phyloP scores from a whole-genome alignment of 2,113 vertebrate genomes.

The Eonycteris spelaea region DNA sequence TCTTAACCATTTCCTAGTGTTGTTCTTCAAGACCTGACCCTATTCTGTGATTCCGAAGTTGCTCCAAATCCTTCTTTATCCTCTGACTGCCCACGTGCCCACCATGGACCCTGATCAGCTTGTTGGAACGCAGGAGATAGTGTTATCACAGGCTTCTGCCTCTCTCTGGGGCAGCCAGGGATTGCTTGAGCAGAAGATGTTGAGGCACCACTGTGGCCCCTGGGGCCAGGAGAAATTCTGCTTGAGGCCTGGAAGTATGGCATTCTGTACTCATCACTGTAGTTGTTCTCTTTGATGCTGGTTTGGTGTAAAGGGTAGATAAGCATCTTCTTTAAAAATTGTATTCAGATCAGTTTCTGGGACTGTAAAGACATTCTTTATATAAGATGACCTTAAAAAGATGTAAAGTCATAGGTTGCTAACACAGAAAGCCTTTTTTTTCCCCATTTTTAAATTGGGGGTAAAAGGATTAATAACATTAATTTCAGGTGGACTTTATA shows the following conservation, averaged over 20 bases:
- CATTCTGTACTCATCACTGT: not conserved
- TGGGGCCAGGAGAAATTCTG: not conserved
- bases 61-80: not conserved
- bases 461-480: not conserved
- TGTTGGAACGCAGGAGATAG: not conserved
- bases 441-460: not conserved
- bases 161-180: not conserved
- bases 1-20: not conserved
- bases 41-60: too few species aligned
- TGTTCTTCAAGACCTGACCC: not conserved
- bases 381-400: not conserved
- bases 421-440: not conserved
- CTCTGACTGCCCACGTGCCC: not conserved
- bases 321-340: not conserved
- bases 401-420: not conserved
- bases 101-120: not conserved
- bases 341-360: not conserved
- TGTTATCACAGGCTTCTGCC: accelerated
- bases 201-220: not conserved
- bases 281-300: not conserved
- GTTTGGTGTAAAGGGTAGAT: not conserved
- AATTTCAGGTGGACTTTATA: not conserved
- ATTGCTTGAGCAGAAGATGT: too few species aligned
- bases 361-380: not conserved
- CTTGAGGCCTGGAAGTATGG: not conserved